These are phyloP conservation scores for Calidris pygmaea DNA, from an alignment of 2,113 vertebrate genomes.

Conservation along the genomic window DNA sequence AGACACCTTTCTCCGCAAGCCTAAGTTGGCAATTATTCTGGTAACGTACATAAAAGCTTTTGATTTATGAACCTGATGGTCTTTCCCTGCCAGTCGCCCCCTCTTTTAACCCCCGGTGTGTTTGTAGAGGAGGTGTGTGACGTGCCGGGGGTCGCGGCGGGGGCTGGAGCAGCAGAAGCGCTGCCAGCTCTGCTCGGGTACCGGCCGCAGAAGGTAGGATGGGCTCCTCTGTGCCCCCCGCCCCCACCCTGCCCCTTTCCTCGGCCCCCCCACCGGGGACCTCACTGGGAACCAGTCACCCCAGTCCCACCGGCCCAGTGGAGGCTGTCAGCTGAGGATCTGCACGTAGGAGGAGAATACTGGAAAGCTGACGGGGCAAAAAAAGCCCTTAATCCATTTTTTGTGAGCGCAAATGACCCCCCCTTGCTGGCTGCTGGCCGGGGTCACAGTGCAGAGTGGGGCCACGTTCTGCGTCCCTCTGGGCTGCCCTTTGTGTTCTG, in stretches of 20 bases:
- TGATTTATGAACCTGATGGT: neutral
- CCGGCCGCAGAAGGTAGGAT: slow-evolving; percentile 35
- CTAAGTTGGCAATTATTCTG: neutral
- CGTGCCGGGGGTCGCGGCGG: slow-evolving; percentile 14
- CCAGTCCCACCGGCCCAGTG: neutral
- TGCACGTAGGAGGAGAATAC: neutral
- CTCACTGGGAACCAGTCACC: neutral
- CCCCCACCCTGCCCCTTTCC: fast-evolving
- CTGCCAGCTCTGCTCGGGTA: slow-evolving; percentile 35
- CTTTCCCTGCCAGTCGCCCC: neutral
- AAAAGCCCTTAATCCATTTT: neutral
- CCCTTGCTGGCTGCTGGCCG: neutral
- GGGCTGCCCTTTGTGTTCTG: neutral
- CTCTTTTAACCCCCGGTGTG: neutral
- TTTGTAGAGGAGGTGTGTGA: neutral
- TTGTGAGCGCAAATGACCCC: fast-evolving
- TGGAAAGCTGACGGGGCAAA: neutral
- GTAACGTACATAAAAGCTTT: neutral
- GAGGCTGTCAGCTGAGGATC: neutral
- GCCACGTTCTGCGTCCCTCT: fast-evolving
- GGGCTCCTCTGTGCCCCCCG: neutral
- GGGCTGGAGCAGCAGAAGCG: slow-evolving; percentile 1
- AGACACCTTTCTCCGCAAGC: neutral
- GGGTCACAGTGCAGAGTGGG: neutral
- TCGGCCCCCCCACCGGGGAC: fast-evolving